These are phyloP conservation scores for Drosophila rhopaloa DNA, from an alignment of 1,140 invertebrate genomes.

Conservation along the genomic window DNA sequence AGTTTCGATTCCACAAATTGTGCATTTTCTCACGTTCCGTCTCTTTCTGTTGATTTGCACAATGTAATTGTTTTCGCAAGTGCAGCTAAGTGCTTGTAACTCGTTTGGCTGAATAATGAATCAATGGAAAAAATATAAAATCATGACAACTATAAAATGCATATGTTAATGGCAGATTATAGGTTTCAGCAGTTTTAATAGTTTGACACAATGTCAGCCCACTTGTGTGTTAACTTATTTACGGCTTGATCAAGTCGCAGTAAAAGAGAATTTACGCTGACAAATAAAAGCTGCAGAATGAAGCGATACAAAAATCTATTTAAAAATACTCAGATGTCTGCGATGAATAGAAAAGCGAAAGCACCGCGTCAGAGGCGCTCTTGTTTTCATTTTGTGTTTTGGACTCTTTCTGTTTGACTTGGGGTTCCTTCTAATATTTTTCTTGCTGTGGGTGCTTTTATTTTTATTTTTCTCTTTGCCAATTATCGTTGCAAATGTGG, in stretches of 20 bases:
- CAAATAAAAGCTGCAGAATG: slow-evolving; percentile 28
- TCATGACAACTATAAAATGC: slow-evolving; percentile 22
- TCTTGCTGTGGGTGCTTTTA: slow-evolving; percentile 14
- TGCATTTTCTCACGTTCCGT: slow-evolving; percentile 41
- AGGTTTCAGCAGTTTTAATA: slow-evolving; percentile 6
- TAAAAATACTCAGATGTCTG: slow-evolving; percentile 41
- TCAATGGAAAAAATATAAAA: slow-evolving; percentile 1
- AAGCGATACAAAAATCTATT: slow-evolving; percentile 32
- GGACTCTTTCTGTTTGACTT: slow-evolving; percentile 6
- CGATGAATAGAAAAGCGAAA: slow-evolving; percentile 39
- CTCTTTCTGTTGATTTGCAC: not conserved
- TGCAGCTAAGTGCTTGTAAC: slow-evolving; percentile 31
- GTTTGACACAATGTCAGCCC: not conserved
- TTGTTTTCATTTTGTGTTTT: slow-evolving; percentile 13
- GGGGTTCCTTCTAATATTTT: slow-evolving; percentile 44
- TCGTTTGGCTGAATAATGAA: slow-evolving; percentile 34
- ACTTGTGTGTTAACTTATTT: slow-evolving; percentile 12
- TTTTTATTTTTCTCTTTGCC: slow-evolving; percentile 23
- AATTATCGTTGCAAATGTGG: slow-evolving; percentile 49
- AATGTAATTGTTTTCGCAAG: slow-evolving; percentile 14
- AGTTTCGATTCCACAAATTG: slow-evolving; percentile 37
- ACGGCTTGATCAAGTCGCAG: slow-evolving; percentile 33
- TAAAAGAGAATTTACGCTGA: slow-evolving; percentile 14
- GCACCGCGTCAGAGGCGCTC: slow-evolving; percentile 37
- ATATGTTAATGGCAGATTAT: slow-evolving; percentile 39